A percentile compares a stretch with the other conserved stretches of the same genome.
phyloP scores from a whole-genome alignment of 2,888 invertebrate species.

The Eustalomyia histrio region DNA sequence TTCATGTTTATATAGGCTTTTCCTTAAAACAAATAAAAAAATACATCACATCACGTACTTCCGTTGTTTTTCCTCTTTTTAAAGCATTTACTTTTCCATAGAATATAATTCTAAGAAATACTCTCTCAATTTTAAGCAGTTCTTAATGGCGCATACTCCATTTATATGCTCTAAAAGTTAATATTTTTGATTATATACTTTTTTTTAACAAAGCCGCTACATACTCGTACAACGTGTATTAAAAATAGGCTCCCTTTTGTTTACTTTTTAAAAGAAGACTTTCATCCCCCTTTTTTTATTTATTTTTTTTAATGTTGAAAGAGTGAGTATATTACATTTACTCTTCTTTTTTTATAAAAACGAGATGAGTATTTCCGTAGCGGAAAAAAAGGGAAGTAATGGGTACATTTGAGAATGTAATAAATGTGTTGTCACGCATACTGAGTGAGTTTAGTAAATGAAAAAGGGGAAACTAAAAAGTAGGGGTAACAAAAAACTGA shows the following conservation, averaged over 20 bases:
- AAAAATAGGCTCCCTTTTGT: conserved; percentile 53
- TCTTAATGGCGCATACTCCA: conserved; percentile 51
- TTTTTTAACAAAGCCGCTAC: not conserved
- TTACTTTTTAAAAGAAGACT: conserved; percentile 5
- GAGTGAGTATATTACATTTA: not conserved
- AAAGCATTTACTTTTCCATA: conserved; percentile 1
- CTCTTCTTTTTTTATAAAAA: not conserved
- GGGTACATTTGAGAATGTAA: not conserved
- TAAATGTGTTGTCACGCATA: not conserved
- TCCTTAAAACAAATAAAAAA: not conserved
- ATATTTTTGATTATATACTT: not conserved
- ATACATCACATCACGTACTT: not conserved
- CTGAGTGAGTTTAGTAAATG: not conserved
- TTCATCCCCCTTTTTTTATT: conserved; percentile 51
- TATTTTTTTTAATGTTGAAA: not conserved
- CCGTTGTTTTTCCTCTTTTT: conserved; percentile 17
- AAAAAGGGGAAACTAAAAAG: not conserved
- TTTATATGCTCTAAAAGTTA: conserved; percentile 18
- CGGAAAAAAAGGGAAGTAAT: not conserved
- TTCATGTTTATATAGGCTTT: not conserved
- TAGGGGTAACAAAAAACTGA: not conserved
- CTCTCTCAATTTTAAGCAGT: conserved; percentile 50
- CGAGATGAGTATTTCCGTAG: not conserved
- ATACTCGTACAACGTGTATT: not conserved
- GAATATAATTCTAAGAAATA: not conserved